phyloP scores from a whole-genome alignment of 2,888 invertebrate species.

The Habrosyne pyritoides region DNA sequence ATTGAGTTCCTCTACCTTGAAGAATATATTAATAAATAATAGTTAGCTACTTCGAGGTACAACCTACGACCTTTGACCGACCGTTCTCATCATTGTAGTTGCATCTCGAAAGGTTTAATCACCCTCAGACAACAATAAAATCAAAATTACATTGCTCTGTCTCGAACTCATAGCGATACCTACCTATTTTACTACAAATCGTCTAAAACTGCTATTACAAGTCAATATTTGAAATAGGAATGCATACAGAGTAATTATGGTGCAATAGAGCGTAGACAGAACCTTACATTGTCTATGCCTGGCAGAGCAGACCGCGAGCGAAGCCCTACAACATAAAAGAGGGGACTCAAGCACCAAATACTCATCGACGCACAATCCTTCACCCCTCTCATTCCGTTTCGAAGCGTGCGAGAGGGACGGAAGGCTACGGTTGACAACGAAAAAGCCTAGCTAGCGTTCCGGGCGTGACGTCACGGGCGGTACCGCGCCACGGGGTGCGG shows the following conservation, averaged over 20 bases:
- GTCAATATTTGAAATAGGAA: neutral
- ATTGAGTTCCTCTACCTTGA: no score
- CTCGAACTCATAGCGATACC: no score
- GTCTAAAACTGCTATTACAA: no score
- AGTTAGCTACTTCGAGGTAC: neutral
- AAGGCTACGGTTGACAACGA: constrained; percentile 32
- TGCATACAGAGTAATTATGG: neutral
- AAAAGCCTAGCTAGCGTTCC: constrained; percentile 54
- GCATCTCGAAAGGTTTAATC: neutral
- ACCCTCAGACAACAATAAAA: neutral
- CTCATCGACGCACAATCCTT: constrained; percentile 36
- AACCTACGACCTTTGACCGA: neutral
- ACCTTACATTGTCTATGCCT: constrained; percentile 27
- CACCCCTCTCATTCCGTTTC: constrained; percentile 32
- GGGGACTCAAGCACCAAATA: constrained; percentile 41
- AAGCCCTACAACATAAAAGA: constrained; percentile 43
- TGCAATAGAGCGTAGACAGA: constrained; percentile 24
- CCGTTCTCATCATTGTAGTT: neutral
- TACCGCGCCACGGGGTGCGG: constrained; percentile 41
- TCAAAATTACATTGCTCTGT: neutral
- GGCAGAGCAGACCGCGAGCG: constrained; percentile 18
- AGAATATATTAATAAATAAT: no score
- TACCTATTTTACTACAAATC: no score
- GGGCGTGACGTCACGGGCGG: constrained; percentile 72
- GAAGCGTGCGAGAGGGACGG: constrained; percentile 33